Evolutionary conservation across 64 coral and sea anemone species (phyloP).

Genomic region (Trachythela sp.): DNA sequence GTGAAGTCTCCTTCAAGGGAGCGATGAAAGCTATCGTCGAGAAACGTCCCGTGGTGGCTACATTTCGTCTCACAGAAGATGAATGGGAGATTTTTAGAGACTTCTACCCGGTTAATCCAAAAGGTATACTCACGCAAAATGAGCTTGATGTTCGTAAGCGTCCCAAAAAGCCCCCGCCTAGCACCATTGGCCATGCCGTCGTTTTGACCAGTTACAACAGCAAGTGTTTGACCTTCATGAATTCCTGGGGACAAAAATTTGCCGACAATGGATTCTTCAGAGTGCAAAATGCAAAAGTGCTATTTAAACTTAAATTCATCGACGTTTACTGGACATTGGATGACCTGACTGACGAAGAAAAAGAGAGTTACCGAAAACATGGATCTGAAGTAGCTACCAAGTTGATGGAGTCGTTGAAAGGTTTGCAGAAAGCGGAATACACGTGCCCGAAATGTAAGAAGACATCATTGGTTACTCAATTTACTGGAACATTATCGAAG

Average conservation of each 20-base stretch:
- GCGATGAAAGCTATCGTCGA: constrained; percentile 20
- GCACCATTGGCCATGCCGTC: constrained; percentile 12
- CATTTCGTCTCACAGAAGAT: background rate
- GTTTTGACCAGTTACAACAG: constrained; percentile 25
- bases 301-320: constrained; percentile 16
- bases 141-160: background rate
- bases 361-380: background rate
- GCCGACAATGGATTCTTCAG: constrained; percentile 49
- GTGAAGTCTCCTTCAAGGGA: background rate
- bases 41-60: constrained; percentile 33
- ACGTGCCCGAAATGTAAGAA: constrained; percentile 16
- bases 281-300: constrained; percentile 39
- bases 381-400: constrained; percentile 8
- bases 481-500: background rate
- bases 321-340: constrained; percentile 41
- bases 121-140: background rate
- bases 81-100: background rate
- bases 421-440: background rate
- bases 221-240: constrained; percentile 37
- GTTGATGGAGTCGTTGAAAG: constrained; percentile 1
- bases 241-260: constrained; percentile 25
- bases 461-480: constrained; percentile 19
- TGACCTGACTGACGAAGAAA: background rate
- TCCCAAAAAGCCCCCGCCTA: background rate
- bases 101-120: background rate